phyloP scores from a whole-genome alignment of 2,888 invertebrate species.

The Hedychridium roseum region DNA sequence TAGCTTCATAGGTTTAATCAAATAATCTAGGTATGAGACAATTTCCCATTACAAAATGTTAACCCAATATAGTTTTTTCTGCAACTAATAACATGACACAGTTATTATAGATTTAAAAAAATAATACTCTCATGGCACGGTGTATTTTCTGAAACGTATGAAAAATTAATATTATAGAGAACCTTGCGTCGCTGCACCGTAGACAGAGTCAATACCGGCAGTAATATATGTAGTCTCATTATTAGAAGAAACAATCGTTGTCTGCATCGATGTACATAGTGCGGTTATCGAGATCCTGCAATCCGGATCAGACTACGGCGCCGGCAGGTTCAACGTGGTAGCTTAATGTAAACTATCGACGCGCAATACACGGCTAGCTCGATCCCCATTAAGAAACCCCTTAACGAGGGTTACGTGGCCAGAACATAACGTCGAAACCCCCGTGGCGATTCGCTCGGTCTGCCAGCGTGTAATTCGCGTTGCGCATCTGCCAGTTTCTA shows the following conservation, averaged over 20 bases:
- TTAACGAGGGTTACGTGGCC: slow-evolving; percentile 44
- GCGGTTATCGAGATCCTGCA: slow-evolving; percentile 26
- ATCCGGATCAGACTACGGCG: slow-evolving; percentile 20
- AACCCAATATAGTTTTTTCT: too few relatives aligned
- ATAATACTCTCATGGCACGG: too few relatives aligned
- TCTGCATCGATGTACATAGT: too few relatives aligned
- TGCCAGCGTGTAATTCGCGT: slow-evolving; percentile 35
- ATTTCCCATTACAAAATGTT: too few relatives aligned
- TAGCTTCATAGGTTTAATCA: too few relatives aligned
- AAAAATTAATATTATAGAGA: too few relatives aligned
- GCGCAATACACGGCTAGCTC: slow-evolving; percentile 26
- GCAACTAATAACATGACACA: too few relatives aligned
- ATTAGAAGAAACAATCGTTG: not conserved
- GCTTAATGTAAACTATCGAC: slow-evolving; percentile 41
- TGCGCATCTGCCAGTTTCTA: slow-evolving; percentile 35
- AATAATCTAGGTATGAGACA: too few relatives aligned
- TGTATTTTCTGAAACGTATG: too few relatives aligned
- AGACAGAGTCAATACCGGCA: too few relatives aligned
- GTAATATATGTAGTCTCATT: slow-evolving; percentile 9
- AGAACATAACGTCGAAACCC: slow-evolving; percentile 29
- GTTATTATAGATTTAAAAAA: too few relatives aligned
- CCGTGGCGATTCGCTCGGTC: slow-evolving; percentile 34
- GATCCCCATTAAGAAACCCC: slow-evolving; percentile 40
- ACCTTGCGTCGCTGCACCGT: too few relatives aligned
- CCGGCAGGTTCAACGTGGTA: slow-evolving; percentile 31